These are phyloP conservation scores for Parazoanthus darwini DNA, from an alignment of 92 coral and sea anemone genomes.

Conservation along the genomic window DNA sequence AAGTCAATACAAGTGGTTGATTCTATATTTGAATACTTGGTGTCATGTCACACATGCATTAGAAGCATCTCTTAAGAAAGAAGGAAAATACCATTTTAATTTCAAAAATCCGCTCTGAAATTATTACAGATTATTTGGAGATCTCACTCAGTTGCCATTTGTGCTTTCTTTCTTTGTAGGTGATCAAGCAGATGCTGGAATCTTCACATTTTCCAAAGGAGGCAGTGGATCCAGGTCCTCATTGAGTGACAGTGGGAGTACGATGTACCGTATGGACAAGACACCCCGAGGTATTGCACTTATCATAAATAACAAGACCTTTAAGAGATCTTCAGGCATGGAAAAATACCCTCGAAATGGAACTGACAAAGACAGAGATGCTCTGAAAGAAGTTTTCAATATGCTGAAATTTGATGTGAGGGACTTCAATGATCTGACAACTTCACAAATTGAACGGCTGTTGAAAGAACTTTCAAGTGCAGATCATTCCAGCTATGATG, in stretches of 20 bases:
- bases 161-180: not conserved
- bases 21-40: too few species aligned
- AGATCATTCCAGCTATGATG: slow-evolving; percentile 63
- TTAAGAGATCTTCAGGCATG: slow-evolving; percentile 76
- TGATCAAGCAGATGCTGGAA: slow-evolving; percentile 62
- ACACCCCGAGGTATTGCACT: slow-evolving; percentile 68
- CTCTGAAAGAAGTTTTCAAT: slow-evolving; percentile 53
- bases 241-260: slow-evolving; percentile 14
- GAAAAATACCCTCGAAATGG: slow-evolving; percentile 81
- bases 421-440: slow-evolving; percentile 62
- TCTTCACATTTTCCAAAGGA: slow-evolving; percentile 57
- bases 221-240: slow-evolving; percentile 43
- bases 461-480: slow-evolving; percentile 61
- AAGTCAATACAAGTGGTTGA: too few species aligned
- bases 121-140: not conserved
- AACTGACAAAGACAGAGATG: slow-evolving; percentile 79
- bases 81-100: too few species aligned
- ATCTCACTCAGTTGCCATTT: not conserved
- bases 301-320: slow-evolving; percentile 75
- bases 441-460: slow-evolving; percentile 49
- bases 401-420: slow-evolving; percentile 59
- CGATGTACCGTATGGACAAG: slow-evolving; percentile 74
- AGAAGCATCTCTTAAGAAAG: too few species aligned
- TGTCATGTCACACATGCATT: too few species aligned
- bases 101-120: too few species aligned